Evolutionary conservation across 2,113 vertebrate species (phyloP).

Genomic region (Passer domesticus): DNA sequence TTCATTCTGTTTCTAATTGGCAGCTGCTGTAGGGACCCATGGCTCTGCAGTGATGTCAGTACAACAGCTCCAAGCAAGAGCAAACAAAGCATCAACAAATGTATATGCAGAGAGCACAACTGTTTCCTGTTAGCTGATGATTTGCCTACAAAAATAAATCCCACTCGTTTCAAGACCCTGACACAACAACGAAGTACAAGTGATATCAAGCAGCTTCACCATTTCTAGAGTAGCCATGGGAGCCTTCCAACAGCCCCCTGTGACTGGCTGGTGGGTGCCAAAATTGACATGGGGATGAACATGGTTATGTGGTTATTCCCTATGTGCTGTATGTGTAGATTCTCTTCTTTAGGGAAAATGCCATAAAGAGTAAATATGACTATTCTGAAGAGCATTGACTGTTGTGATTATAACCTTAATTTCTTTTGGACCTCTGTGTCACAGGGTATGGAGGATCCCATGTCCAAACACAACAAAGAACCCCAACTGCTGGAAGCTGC

Average conservation of each 20-base stretch:
- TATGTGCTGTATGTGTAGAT: neutral
- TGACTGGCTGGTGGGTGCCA: neutral
- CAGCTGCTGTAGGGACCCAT: neutral
- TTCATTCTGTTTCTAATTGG: slow-evolving; percentile 30
- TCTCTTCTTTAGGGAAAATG: neutral
- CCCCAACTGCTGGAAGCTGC: neutral
- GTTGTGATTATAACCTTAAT: neutral
- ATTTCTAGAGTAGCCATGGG: neutral
- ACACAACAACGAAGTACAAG: neutral
- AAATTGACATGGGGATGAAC: neutral
- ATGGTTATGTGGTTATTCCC: neutral
- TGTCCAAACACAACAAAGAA: neutral
- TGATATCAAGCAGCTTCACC: neutral
- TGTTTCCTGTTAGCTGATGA: slow-evolving; percentile 15
- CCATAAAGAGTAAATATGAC: neutral
- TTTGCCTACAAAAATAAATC: slow-evolving; percentile 16
- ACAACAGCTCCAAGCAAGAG: neutral
- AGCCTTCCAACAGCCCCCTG: neutral
- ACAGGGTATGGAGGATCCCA: neutral
- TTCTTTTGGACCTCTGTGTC: neutral
- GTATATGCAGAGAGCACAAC: neutral
- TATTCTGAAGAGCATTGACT: neutral
- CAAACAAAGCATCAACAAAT: neutral
- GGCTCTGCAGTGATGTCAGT: slow-evolving; percentile 18
- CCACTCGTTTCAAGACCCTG: neutral